Percentiles rank a stretch among this genome's conserved stretches.
Evolutionary conservation across 1,140 invertebrate species (phyloP).

Genomic region (Condylostylus longicornis): DNA sequence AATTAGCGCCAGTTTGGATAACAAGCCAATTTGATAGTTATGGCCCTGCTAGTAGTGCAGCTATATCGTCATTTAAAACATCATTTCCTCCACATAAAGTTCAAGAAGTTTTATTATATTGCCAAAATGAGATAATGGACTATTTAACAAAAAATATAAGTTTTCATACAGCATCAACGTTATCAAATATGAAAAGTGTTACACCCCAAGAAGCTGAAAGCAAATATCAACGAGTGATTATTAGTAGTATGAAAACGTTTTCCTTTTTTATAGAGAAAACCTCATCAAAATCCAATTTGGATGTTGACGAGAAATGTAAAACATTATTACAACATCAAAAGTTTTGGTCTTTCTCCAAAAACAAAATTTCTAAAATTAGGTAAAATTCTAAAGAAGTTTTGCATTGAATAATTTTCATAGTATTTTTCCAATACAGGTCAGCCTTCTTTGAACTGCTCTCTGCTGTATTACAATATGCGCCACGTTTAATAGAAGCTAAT

Average conservation of each 20-base stretch:
- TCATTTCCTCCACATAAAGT: slow-evolving; percentile 58
- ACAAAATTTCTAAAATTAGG: slow-evolving; percentile 38
- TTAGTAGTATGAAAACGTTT: slow-evolving; percentile 50
- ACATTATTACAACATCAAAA: slow-evolving; percentile 34
- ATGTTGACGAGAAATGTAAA: slow-evolving; percentile 14
- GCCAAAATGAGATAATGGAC: slow-evolving; percentile 58
- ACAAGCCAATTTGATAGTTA: slow-evolving; percentile 67
- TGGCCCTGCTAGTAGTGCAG: slow-evolving; percentile 58
- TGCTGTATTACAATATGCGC: slow-evolving; percentile 41
- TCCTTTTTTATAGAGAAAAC: slow-evolving; percentile 42
- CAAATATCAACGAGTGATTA: slow-evolving; percentile 52
- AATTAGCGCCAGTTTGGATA: slow-evolving; percentile 59
- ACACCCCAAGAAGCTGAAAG: slow-evolving; percentile 54
- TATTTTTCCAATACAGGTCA: slow-evolving; percentile 26
- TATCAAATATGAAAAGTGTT: slow-evolving; percentile 20
- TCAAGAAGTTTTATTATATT: slow-evolving; percentile 55
- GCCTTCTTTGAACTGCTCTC: slow-evolving; percentile 51
- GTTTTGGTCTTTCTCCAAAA: slow-evolving; percentile 58
- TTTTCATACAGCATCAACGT: slow-evolving; percentile 44
- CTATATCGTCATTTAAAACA: slow-evolving; percentile 48
- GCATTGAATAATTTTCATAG: background rate
- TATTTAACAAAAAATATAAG: slow-evolving; percentile 56
- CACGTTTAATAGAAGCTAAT: slow-evolving; percentile 33
- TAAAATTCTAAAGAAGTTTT: slow-evolving; percentile 7
- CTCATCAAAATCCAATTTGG: slow-evolving; percentile 35